Percentiles rank a stretch among this genome's conserved stretches.
Conservation (phyloP, 2,888 invertebrate species). For the Gryllus longicercus region DNA sequence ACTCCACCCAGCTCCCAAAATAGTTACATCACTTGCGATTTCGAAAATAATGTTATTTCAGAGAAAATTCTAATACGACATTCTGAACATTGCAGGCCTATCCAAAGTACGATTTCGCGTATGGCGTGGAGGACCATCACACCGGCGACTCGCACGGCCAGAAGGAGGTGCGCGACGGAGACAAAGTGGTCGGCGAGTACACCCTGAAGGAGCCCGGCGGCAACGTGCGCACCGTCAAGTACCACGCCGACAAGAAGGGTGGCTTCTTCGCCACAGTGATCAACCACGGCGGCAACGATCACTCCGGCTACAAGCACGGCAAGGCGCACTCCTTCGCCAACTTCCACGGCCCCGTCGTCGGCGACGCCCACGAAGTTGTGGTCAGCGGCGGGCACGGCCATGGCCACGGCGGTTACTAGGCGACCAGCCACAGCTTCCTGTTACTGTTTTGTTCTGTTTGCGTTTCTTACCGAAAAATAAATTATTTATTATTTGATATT, state of each 20-base stretch:
- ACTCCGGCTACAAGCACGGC: slow-evolving; percentile 31
- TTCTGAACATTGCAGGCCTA: slow-evolving; percentile 42
- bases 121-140: slow-evolving; percentile 44
- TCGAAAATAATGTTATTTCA: too few species aligned
- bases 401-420: background rate
- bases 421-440: background rate
- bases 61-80: too few species aligned
- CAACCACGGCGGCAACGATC: slow-evolving; percentile 40
- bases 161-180: slow-evolving; percentile 48
- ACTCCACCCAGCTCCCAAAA: too few species aligned
- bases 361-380: background rate
- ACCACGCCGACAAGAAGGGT: slow-evolving; percentile 66
- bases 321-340: background rate
- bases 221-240: slow-evolving; percentile 53
- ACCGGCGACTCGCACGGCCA: slow-evolving; percentile 49
- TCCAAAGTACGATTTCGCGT: slow-evolving; percentile 46
- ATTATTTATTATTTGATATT: background rate
- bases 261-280: slow-evolving; percentile 70
- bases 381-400: background rate
- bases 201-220: slow-evolving; percentile 46
- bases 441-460: background rate
- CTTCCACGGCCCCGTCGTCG: background rate
- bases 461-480: background rate
- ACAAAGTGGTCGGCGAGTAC: slow-evolving; percentile 44
- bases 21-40: too few species aligned